Conservation (phyloP, 2,888 invertebrate species). For the Dione juno region DNA sequence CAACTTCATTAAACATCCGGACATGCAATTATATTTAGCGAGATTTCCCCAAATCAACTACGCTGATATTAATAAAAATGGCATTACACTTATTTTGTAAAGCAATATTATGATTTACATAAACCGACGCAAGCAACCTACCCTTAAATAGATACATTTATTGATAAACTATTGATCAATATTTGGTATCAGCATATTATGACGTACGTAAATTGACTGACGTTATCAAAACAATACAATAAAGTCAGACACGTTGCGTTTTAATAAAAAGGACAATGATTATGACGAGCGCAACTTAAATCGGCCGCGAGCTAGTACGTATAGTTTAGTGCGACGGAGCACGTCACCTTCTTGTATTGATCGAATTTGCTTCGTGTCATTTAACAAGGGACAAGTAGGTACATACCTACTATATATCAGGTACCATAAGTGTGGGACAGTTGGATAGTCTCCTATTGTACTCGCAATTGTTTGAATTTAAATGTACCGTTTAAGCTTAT, state of each 20-base stretch:
- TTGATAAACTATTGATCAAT: neutral
- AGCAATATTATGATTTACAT: no score
- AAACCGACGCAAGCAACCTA: neutral
- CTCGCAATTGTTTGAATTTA: neutral
- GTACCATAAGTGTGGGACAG: no score
- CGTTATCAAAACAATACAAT: neutral
- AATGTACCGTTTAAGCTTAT: no score
- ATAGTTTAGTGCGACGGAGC: constrained; percentile 12
- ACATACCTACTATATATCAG: no score
- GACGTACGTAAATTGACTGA: constrained; percentile 3
- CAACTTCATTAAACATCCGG: constrained; percentile 21
- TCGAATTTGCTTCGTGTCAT: constrained; percentile 6
- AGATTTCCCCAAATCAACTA: constrained; percentile 12
- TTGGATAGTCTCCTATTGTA: neutral
- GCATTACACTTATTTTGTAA: no score
- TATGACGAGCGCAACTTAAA: constrained; percentile 5
- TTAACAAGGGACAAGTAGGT: neutral
- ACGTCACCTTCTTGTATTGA: constrained; percentile 2
- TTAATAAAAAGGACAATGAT: constrained; percentile 10
- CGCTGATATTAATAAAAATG: neutral
- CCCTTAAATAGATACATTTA: neutral
- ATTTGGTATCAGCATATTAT: neutral
- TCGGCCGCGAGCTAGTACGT: neutral
- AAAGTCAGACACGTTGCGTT: neutral
- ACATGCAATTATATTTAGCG: constrained; percentile 14